Evolutionary conservation across 92 coral and sea anemone species (phyloP).

Genomic region (Pocillopora grandis): DNA sequence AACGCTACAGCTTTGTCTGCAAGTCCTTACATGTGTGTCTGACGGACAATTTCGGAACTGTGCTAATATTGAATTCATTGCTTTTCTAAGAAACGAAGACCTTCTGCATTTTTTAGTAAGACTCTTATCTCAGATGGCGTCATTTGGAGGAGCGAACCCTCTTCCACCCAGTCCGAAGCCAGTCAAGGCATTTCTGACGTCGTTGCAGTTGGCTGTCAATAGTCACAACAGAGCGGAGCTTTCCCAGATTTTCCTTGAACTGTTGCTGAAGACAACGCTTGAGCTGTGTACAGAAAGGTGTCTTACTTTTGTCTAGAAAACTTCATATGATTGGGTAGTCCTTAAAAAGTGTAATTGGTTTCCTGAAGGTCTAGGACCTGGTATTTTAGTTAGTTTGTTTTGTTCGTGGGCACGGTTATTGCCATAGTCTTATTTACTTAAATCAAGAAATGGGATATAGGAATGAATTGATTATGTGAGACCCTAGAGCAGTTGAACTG

Average conservation of each 20-base stretch:
- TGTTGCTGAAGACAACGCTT: conserved; percentile 52
- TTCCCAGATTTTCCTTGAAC: conserved; percentile 44
- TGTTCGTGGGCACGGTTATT: no score
- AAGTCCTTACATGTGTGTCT: conserved; percentile 28
- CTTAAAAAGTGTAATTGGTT: no score
- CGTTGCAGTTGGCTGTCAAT: conserved; percentile 52
- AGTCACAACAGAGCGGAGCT: conserved; percentile 33
- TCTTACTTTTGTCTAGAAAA: background rate
- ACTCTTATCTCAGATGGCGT: conserved; percentile 13
- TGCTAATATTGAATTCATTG: background rate
- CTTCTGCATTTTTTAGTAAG: conserved; percentile 25
- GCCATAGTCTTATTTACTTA: no score
- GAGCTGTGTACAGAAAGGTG: conserved; percentile 56
- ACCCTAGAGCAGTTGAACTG: no score
- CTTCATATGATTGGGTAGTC: no score
- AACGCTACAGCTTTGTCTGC: conserved; percentile 22
- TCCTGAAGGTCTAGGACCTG: no score
- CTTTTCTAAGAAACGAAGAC: conserved; percentile 20
- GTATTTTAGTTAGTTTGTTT: no score
- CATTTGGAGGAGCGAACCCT: conserved; percentile 19
- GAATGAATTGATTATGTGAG: no score
- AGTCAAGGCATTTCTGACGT: conserved; percentile 56
- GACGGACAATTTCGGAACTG: conserved; percentile 23
- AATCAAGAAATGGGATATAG: no score
- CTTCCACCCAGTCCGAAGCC: conserved; percentile 34